These are phyloP conservation scores for Choristoneura fumiferana DNA, from an alignment of 1,140 invertebrate species.

Conservation along the genomic window DNA sequence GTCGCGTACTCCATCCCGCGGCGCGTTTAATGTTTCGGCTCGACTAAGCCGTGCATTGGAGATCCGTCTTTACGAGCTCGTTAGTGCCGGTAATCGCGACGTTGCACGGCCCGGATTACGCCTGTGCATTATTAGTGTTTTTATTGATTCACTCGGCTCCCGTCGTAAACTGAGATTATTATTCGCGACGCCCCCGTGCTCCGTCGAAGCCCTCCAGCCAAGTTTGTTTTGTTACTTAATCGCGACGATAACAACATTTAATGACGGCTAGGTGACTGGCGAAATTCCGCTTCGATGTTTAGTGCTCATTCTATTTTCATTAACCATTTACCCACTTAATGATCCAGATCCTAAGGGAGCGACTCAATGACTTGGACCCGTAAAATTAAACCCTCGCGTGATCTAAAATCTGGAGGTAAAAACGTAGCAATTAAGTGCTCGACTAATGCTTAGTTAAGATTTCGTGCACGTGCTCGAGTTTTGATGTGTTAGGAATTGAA, in stretches of 20 bases:
- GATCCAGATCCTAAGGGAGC: conserved; percentile 69
- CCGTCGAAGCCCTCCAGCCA: conserved; percentile 36
- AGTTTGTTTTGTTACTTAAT: conserved; percentile 76
- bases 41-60: conserved; percentile 63
- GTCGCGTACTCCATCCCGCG: conserved; percentile 34
- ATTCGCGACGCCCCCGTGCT: conserved; percentile 57
- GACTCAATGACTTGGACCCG: conserved; percentile 63
- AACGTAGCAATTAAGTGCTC: conserved; percentile 13
- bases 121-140: conserved; percentile 78
- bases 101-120: conserved; percentile 73
- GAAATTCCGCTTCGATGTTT: conserved; percentile 75
- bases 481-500: background rate
- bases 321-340: conserved; percentile 77
- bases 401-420: conserved; percentile 34
- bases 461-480: background rate
- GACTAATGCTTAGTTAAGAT: conserved; percentile 2
- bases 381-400: conserved; percentile 71
- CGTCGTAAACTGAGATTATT: conserved; percentile 77
- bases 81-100: conserved; percentile 71
- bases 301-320: conserved; percentile 77
- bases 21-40: conserved; percentile 52
- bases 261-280: conserved; percentile 77
- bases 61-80: conserved; percentile 74
- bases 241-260: conserved; percentile 74
- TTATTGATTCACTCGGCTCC: conserved; percentile 77